Evolutionary conservation across 2,888 invertebrate species (phyloP), one percentile per base, ranked within the genome.

Genomic region (Oithona nana): DNA sequence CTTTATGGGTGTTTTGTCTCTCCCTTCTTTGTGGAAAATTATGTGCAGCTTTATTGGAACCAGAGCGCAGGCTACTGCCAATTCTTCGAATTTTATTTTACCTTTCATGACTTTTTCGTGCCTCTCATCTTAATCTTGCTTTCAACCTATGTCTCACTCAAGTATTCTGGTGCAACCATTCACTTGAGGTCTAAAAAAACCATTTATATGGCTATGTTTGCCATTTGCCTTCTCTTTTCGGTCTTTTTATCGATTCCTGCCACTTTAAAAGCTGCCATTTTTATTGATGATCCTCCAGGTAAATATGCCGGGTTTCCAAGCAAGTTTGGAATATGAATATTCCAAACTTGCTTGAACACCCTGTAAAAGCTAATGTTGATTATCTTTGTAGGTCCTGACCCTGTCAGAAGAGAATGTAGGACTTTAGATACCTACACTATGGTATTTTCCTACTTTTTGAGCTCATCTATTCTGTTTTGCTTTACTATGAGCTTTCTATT

Each of bases 1-100:
- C 28, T 57, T n/a, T 57, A 57, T 57, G 57, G 26, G 1, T n/a
- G n/a, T n/a, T 28, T 57, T 20, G 57, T 57, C 11, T 57, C 57
- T 11, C 57, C 57, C 30, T 57, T 57, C 57, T 57, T 57, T 30
- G 57, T 57, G 57, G 57, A 57, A 20, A 57, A 57, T 6, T 57
- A 57, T 29, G 28, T 57, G 2, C 13, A 57, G 13, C 20, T 57
- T 1, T 26, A 57, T 30, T 57, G 57, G 57, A 57, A 57, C 28
- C 57, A 57, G 29, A 28, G 57, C 29, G n/a, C 28, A n/a, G 28
- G 28, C 16, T 57, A 28, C 29, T 57, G 57, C 6, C 26, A 57
- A 4, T 57, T 57, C 28, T 57, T 28, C 30, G 28, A 28, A 2
- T 57, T 28, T 4, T 57, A 57, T 29, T 57, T 57, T 28, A 57